phyloP scores from a whole-genome alignment of 2,888 invertebrate species.

The Ochropleura leucogaster region DNA sequence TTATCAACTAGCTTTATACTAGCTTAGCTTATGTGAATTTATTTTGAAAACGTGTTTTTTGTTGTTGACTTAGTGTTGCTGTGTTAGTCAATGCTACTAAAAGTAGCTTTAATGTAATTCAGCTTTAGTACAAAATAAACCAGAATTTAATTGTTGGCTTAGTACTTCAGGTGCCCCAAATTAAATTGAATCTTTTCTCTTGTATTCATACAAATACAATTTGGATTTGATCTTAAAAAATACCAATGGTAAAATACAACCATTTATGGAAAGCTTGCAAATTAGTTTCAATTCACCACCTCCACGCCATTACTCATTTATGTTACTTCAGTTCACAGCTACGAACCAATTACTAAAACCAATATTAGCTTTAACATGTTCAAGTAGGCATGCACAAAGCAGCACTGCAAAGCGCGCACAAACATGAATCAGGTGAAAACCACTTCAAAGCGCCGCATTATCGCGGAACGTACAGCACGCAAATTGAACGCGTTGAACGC shows the following conservation, averaged over 20 bases:
- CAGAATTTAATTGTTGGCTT: background rate
- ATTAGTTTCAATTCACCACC: background rate
- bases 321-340: conserved; percentile 3
- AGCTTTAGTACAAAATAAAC: background rate
- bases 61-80: background rate
- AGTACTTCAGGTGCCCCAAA: too few relatives aligned
- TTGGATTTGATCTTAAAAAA: background rate
- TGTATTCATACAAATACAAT: background rate
- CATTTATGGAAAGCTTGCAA: background rate
- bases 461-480: conserved; percentile 47
- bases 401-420: conserved; percentile 41
- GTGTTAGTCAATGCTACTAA: too few relatives aligned
- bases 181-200: background rate
- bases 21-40: conserved; percentile 29
- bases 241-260: background rate
- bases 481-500: conserved; percentile 61
- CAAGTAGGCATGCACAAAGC: conserved; percentile 43
- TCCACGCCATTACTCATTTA: conserved; percentile 1
- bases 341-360: conserved; percentile 35
- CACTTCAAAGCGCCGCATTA: conserved; percentile 63
- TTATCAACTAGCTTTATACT: conserved; percentile 71
- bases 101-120: background rate
- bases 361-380: conserved; percentile 36
- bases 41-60: conserved; percentile 7
- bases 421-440: conserved; percentile 58